Base-by-base conservation (phyloP, 1,140 invertebrate genomes). In the Leptinotarsa texana region DNA sequence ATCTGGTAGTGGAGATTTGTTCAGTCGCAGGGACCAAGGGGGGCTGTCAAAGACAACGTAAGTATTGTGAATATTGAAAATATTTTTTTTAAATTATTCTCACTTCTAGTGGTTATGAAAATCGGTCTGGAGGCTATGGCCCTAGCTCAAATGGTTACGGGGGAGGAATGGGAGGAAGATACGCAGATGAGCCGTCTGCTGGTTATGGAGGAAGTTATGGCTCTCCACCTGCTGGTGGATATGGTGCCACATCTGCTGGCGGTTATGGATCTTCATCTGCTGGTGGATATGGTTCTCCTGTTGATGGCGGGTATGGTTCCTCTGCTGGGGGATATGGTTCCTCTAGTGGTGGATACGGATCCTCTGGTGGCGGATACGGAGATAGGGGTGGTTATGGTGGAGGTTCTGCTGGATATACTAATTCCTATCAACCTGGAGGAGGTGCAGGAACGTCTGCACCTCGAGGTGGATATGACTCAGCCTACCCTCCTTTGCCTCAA, bases 401-500 rank as follows among this genome's bases (percentile, higher is more conserved):
- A n/a, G 66, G 67, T 48, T 69, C 68, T 65, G 67, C 70, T 18
- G 69, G 68, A 18, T 63, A 65, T 48, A 74, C 69, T 17, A 78
- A 77, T 74, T 74, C 77, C 8, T 73, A 78, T 67, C 80, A 74
- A 61, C 69, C 65, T 27, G 74, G 63, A 13, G 73, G 72, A n/a
- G 65, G 72, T 24, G 17, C 68, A 17, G 74, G 75, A n/a, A 65
- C 51, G 21, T 71, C 74, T 6, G 72, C 72, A 48, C 75, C 69
- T 6, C 67, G 79, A 15, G 74, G 79, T 67, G 77, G 79, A 21
- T 80, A 82, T 69, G 84, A 84, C 63, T 75, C 80, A 17, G 80
- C 82, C 18, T 84, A 85, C 77, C 83, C 84, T 17, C 83, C 83
- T 61, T 67, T 85, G 48, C 83, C 83, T 61, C 82, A 81, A 69